These are phyloP conservation scores for Pogonocherus hispidulus DNA, from an alignment of 2,888 invertebrate species.

Conservation along the genomic window DNA sequence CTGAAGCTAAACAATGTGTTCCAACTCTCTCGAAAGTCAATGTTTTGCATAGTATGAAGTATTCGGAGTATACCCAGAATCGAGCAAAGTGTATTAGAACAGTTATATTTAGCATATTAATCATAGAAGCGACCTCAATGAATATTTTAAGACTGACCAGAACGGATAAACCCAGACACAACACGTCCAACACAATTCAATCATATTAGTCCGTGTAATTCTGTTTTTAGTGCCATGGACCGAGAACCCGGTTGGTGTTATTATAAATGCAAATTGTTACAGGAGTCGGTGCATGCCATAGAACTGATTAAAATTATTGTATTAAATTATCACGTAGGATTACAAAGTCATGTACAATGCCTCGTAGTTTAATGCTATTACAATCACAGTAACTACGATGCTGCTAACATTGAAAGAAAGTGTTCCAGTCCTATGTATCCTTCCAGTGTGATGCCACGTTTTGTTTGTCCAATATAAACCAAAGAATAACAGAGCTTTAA, in stretches of 20 bases:
- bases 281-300: not conserved
- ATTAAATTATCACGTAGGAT: not conserved
- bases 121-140: constrained; percentile 41
- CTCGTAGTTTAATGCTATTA: too few relatives aligned
- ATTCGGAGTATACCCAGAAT: constrained; percentile 17
- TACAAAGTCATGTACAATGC: too few relatives aligned
- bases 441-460: too few relatives aligned
- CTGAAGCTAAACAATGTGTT: too few relatives aligned
- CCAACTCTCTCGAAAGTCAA: not conserved
- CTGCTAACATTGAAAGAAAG: too few relatives aligned
- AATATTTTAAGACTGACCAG: constrained; percentile 45
- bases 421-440: too few relatives aligned
- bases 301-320: not conserved
- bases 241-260: not conserved
- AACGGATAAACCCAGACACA: constrained; percentile 24
- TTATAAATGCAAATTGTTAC: constrained; percentile 4
- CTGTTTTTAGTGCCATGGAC: constrained; percentile 19
- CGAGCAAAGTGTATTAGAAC: too few relatives aligned
- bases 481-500: too few relatives aligned
- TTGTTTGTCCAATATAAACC: too few relatives aligned
- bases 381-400: too few relatives aligned
- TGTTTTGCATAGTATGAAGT: not conserved
- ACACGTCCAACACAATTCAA: constrained; percentile 37
- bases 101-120: too few relatives aligned
- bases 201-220: constrained; percentile 32